phyloP scores from a whole-genome alignment of 2,888 invertebrate genomes.

The Drosophila seclusa region DNA sequence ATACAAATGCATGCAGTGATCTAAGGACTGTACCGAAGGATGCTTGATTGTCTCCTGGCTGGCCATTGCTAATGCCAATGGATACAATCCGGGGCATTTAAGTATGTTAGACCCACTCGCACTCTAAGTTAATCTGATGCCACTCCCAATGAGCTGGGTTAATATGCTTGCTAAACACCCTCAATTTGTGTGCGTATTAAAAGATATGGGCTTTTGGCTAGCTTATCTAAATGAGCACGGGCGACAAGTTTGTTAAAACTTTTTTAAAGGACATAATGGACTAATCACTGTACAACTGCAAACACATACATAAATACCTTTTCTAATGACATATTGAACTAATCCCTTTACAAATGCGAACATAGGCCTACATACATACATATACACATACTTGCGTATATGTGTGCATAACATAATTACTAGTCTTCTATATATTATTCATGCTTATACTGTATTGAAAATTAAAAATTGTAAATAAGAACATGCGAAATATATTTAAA shows the following conservation, averaged over 20 bases:
- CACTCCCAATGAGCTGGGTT: constrained; percentile 25
- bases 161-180: not conserved
- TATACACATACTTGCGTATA: too few species aligned
- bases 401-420: not conserved
- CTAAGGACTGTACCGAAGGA: not conserved
- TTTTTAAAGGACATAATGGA: constrained; percentile 9
- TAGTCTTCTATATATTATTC: not conserved
- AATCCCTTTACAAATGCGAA: not conserved
- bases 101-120: not conserved
- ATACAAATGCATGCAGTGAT: not conserved
- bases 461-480: not conserved
- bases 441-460: not conserved
- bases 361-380: not conserved
- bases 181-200: constrained; percentile 1
- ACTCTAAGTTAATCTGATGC: not conserved
- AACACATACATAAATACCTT: too few species aligned
- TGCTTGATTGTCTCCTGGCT: not conserved
- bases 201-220: constrained; percentile 27
- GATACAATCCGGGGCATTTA: constrained; percentile 4
- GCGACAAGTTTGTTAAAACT: constrained; percentile 10
- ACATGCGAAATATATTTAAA: not conserved
- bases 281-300: not conserved
- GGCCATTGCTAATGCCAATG: constrained; percentile 10
- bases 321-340: not conserved
- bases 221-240: constrained; percentile 26